phyloP scores from a whole-genome alignment of 2,113 vertebrate genomes.

The Zapornia atra region DNA sequence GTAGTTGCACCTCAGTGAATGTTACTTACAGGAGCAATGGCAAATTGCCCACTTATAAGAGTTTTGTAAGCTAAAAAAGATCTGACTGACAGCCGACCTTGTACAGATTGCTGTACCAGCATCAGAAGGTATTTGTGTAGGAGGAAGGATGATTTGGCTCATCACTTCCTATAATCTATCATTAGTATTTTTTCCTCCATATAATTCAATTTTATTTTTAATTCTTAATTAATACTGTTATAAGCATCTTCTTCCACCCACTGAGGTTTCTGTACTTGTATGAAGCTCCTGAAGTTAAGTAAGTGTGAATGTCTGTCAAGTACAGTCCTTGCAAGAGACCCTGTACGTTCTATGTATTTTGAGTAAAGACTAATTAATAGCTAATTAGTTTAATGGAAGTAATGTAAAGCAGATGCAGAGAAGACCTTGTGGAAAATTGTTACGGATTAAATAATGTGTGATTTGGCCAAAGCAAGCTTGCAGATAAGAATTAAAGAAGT shows the following conservation, averaged over 20 bases:
- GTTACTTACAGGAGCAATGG: not conserved
- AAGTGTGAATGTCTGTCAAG: constrained; percentile 75
- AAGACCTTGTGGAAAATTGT: constrained; percentile 77
- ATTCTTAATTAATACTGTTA: constrained; percentile 56
- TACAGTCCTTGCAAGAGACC: constrained; percentile 60
- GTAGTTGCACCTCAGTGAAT: not conserved
- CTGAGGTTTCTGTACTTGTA: constrained; percentile 47
- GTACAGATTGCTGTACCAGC: not conserved
- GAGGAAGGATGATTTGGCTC: constrained; percentile 2
- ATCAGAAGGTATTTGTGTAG: constrained; percentile 14
- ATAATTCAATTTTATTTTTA: not conserved
- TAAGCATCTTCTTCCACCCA: constrained; percentile 25
- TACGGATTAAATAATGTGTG: constrained; percentile 70
- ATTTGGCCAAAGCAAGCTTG: constrained; percentile 72
- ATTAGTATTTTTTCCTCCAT: not conserved
- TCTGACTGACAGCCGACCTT: constrained; percentile 4
- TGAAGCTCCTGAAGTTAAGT: constrained; percentile 71
- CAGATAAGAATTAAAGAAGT: constrained; percentile 71
- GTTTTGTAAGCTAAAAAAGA: not conserved
- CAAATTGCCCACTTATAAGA: not conserved
- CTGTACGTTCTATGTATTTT: constrained; percentile 70
- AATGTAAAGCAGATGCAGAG: constrained; percentile 79
- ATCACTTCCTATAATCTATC: not conserved
- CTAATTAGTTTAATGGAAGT: constrained; percentile 79
- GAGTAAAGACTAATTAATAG: constrained; percentile 81